Percentiles rank a stretch among this genome's conserved stretches.
Conservation (phyloP, 37 sponge, comb jelly and placozoan genomes). For the Crambe crambe region DNA sequence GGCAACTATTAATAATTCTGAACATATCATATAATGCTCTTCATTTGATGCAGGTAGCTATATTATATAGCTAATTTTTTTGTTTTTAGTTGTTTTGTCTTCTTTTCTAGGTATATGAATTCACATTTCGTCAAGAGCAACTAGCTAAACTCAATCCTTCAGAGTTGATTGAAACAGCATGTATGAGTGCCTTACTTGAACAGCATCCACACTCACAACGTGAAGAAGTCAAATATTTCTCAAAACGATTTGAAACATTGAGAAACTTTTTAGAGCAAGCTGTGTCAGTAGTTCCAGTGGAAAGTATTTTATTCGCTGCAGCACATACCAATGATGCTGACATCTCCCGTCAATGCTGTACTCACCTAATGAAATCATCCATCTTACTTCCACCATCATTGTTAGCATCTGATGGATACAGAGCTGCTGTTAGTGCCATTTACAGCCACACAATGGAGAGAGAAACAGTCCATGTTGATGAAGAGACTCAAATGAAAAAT, state of each 20-base stretch:
- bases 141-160: conserved; percentile 55
- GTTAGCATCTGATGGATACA: background rate
- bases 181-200: conserved; percentile 60
- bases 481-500: background rate
- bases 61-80: no score
- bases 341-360: conserved; percentile 14
- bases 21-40: no score
- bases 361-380: background rate
- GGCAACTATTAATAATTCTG: background rate
- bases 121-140: conserved; percentile 51
- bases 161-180: conserved; percentile 47
- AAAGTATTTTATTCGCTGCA: conserved; percentile 49
- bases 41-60: no score
- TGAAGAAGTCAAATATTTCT: background rate
- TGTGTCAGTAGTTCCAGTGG: conserved; percentile 52
- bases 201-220: background rate
- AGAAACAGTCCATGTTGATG: background rate
- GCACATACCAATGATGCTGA: background rate
- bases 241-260: conserved; percentile 20
- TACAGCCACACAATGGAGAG: background rate
- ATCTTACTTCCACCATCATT: conserved; percentile 19
- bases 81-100: background rate
- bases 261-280: conserved; percentile 46
- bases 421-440: background rate
- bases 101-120: conserved; percentile 12